Percentiles rank a stretch among this genome's conserved stretches.
Conservation (phyloP, 2,888 invertebrate species). For the Cheilosia grossa region DNA sequence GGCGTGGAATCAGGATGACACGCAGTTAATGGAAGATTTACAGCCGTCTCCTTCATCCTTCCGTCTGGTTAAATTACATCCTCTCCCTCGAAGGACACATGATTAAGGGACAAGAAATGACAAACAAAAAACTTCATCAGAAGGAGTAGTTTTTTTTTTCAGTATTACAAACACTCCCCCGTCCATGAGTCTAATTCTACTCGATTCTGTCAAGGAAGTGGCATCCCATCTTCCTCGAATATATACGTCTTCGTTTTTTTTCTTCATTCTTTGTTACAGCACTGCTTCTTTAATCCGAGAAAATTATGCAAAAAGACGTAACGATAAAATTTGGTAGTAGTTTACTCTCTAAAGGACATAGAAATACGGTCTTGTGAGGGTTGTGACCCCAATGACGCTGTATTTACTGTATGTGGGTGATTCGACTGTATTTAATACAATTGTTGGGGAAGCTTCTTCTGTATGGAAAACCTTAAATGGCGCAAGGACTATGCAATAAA, state of each 20-base stretch:
- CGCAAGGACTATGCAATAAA: constrained; percentile 69
- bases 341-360: constrained; percentile 41
- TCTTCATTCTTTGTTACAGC: constrained; percentile 11
- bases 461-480: constrained; percentile 50
- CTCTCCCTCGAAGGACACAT: constrained; percentile 46
- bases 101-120: constrained; percentile 22
- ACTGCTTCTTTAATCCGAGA: constrained; percentile 60
- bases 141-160: constrained; percentile 32
- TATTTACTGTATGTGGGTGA: constrained; percentile 1
- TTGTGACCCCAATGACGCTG: constrained; percentile 23
- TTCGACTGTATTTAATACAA: background rate
- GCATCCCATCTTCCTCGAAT: constrained; percentile 22
- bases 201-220: constrained; percentile 52
- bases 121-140: constrained; percentile 33
- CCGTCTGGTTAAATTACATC: constrained; percentile 61
- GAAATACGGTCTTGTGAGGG: constrained; percentile 30
- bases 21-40: constrained; percentile 58
- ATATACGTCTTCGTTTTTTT: constrained; percentile 2
- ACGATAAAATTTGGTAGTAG: constrained; percentile 45
- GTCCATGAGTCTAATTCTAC: background rate
- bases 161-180: background rate
- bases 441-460: constrained; percentile 49
- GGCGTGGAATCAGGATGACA: constrained; percentile 12
- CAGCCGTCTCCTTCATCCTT: constrained; percentile 55
- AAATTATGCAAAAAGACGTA: constrained; percentile 71